Conservation (phyloP, 1,140 invertebrate genomes). For the Amyelois transitella region DNA sequence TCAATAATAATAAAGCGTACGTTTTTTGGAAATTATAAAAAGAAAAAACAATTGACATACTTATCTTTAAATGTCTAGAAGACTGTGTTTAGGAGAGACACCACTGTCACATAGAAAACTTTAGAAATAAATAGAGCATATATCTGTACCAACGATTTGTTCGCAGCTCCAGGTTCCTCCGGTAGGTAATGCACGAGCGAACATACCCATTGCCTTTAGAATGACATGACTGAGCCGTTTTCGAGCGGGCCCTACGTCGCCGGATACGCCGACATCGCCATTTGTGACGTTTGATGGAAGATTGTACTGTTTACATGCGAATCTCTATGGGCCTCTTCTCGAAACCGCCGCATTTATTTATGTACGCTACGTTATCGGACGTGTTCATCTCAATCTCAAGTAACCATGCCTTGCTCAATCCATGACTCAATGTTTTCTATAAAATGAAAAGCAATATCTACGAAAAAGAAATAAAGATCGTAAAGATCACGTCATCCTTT, state of each 20-base stretch:
- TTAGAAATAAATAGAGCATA: not conserved
- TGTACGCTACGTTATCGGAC: constrained; percentile 19
- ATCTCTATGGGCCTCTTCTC: constrained; percentile 17
- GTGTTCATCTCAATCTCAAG: constrained; percentile 34
- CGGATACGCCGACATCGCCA: constrained; percentile 41
- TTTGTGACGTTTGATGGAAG: constrained; percentile 58
- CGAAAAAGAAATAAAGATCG: not conserved
- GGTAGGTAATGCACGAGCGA: constrained; percentile 33
- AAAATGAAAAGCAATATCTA: constrained; percentile 18
- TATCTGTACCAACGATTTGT: not conserved
- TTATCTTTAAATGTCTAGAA: too few species aligned
- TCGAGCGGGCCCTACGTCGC: constrained; percentile 32
- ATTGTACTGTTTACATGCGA: constrained; percentile 54
- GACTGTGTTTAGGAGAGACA: too few species aligned
- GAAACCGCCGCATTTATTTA: constrained; percentile 18
- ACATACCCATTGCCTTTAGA: constrained; percentile 25
- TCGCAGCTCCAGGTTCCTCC: constrained; percentile 17
- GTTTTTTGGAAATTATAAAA: too few species aligned
- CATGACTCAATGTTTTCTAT: constrained; percentile 22
- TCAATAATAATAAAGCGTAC: too few species aligned
- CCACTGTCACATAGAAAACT: too few species aligned
- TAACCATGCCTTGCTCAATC: constrained; percentile 16
- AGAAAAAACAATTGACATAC: too few species aligned
- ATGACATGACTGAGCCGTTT: constrained; percentile 42
- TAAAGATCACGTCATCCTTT: constrained; percentile 2